A percentile compares a stretch with the other conserved stretches of the same genome.
These are phyloP conservation scores for Nasonovia ribisnigri DNA, from an alignment of 2,888 invertebrate species.

Conservation along the genomic window DNA sequence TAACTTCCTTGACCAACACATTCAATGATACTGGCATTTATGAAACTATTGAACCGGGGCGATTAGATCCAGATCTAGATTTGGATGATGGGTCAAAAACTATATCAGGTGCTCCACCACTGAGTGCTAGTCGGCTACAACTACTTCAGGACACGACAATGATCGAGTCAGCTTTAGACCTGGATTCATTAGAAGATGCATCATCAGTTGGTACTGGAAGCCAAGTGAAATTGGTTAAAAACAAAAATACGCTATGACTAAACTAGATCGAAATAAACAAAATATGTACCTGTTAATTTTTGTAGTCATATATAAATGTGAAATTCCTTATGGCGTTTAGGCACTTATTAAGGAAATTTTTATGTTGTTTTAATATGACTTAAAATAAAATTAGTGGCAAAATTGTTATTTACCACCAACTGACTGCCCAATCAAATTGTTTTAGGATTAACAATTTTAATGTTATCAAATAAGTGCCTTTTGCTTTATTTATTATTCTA, in stretches of 20 bases:
- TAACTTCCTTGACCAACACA: slow-evolving; percentile 48
- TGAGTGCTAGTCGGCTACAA: slow-evolving; percentile 81
- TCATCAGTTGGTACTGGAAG: slow-evolving; percentile 77
- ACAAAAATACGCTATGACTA: slow-evolving; percentile 60
- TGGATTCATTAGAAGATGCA: slow-evolving; percentile 84
- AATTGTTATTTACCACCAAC: neutral
- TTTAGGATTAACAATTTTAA: slow-evolving; percentile 32
- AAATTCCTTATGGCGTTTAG: slow-evolving; percentile 34
- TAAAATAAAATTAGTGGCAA: neutral
- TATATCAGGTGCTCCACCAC: slow-evolving; percentile 68
- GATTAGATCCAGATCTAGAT: slow-evolving; percentile 53
- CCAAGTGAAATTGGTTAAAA: slow-evolving; percentile 77
- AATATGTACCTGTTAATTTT: slow-evolving; percentile 58
- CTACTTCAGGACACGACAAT: slow-evolving; percentile 88
- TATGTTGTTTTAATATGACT: slow-evolving; percentile 32
- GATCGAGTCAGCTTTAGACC: slow-evolving; percentile 90
- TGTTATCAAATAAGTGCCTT: slow-evolving; percentile 50
- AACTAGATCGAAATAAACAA: slow-evolving; percentile 18
- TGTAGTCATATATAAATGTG: slow-evolving; percentile 32
- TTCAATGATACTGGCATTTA: slow-evolving; percentile 58
- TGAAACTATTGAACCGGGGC: slow-evolving; percentile 50
- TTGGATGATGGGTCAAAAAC: slow-evolving; percentile 60
- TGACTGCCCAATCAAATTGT: slow-evolving; percentile 31
- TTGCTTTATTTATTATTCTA: slow-evolving; percentile 46
- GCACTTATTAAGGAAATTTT: slow-evolving; percentile 34